Conservation (phyloP, 1,140 invertebrate genomes). For the Dryas iulia region DNA sequence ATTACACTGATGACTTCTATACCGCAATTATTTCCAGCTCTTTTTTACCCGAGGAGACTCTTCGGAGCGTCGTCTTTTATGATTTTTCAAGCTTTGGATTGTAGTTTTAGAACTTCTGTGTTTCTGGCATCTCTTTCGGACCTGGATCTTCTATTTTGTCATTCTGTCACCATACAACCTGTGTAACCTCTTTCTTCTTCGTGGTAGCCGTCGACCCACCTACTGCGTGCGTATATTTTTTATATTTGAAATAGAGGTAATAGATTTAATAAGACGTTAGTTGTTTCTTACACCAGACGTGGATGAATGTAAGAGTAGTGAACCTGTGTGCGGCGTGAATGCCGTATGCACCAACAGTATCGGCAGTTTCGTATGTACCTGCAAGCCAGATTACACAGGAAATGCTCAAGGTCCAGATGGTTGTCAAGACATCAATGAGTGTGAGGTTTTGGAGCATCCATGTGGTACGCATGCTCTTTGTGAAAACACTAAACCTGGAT, state of each 20-base stretch:
- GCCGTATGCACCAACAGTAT: constrained; percentile 92
- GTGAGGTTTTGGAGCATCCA: constrained; percentile 87
- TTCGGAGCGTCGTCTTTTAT: not conserved
- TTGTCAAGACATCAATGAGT: constrained; percentile 96
- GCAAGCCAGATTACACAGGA: constrained; percentile 91
- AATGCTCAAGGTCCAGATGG: constrained; percentile 86
- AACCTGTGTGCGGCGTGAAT: constrained; percentile 88
- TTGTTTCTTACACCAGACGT: constrained; percentile 86
- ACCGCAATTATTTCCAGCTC: constrained; percentile 51
- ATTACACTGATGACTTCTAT: constrained; percentile 27
- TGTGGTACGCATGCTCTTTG: constrained; percentile 94
- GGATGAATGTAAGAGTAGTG: constrained; percentile 91
- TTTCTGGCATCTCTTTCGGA: constrained; percentile 7
- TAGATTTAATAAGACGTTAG: constrained; percentile 60
- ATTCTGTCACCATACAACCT: constrained; percentile 48
- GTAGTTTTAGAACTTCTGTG: not conserved
- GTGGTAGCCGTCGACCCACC: constrained; percentile 67
- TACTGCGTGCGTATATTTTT: constrained; percentile 58
- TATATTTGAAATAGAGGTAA: constrained; percentile 19
- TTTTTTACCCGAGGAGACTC: not conserved
- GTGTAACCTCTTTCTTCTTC: constrained; percentile 64
- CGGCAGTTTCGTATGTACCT: constrained; percentile 92
- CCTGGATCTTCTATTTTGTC: constrained; percentile 19
- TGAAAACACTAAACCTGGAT: constrained; percentile 92
- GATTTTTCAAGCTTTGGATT: not conserved